Percentiles rank a stretch among this genome's conserved stretches.
Conservation (phyloP, 2,888 invertebrate species). For the Troides oblongomaculatus region DNA sequence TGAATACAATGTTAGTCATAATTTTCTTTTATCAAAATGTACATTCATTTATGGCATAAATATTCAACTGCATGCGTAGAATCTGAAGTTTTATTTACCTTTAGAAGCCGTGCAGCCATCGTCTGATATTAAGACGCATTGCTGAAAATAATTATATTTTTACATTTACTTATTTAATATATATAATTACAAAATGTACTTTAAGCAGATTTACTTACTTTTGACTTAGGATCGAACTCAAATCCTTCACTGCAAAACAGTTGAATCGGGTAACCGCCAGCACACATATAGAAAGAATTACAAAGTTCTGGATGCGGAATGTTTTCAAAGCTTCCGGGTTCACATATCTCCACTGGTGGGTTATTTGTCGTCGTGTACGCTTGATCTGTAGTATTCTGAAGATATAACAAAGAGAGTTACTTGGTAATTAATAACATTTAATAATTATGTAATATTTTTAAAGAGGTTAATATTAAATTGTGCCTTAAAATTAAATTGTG, state of each 20-base stretch:
- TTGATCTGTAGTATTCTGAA: constrained; percentile 7
- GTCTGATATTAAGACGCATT: constrained; percentile 32
- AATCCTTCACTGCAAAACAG: constrained; percentile 32
- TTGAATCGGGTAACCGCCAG: constrained; percentile 31
- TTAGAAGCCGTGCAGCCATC: constrained; percentile 30
- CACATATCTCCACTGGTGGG: constrained; percentile 26
- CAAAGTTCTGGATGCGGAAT: constrained; percentile 36
- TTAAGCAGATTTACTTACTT: constrained; percentile 4
- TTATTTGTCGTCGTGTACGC: background rate
- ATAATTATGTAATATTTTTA: too few species aligned
- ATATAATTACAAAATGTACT: background rate
- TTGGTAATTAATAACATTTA: too few species aligned
- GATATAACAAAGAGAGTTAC: background rate
- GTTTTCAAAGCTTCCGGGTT: constrained; percentile 34
- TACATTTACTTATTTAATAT: background rate
- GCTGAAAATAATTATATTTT: constrained; percentile 21
- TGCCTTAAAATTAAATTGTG: too few species aligned
- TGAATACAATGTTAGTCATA: too few species aligned
- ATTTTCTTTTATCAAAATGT: too few species aligned
- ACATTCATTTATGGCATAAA: background rate
- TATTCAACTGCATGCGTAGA: too few species aligned
- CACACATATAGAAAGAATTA: constrained; percentile 36
- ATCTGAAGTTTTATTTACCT: constrained; percentile 7
- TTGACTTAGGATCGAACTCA: constrained; percentile 34
- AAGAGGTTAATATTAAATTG: too few species aligned